These are phyloP conservation scores for Uloborus plumipes DNA, from an alignment of 2,888 invertebrate genomes.

Conservation along the genomic window DNA sequence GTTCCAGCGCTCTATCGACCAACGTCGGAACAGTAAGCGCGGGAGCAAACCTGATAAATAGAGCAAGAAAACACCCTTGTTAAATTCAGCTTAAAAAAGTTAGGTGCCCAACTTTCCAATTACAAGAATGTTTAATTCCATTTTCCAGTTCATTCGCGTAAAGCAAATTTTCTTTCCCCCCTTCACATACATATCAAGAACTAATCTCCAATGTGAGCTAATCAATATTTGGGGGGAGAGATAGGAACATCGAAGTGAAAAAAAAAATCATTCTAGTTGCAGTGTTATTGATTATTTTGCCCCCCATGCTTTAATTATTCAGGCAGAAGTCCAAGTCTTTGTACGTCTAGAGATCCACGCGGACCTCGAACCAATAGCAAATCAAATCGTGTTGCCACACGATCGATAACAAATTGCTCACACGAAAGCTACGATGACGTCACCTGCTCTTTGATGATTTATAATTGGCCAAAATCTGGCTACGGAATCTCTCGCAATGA, in stretches of 20 bases:
- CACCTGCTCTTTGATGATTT: constrained; percentile 65
- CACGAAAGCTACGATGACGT: constrained; percentile 64
- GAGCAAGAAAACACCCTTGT: constrained; percentile 44
- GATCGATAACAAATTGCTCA: constrained; percentile 65
- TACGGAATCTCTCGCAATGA: constrained; percentile 56
- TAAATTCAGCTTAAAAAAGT: constrained; percentile 36
- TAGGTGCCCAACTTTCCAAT: constrained; percentile 53
- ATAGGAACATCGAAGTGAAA: constrained; percentile 14
- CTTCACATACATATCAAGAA: constrained; percentile 50
- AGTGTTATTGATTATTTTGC: constrained; percentile 65
- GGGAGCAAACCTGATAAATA: constrained; percentile 50
- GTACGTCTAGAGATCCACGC: constrained; percentile 47
- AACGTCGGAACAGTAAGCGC: not conserved
- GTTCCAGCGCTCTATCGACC: constrained; percentile 50
- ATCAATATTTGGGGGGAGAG: constrained; percentile 51
- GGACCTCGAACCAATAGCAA: constrained; percentile 63
- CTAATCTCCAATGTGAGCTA: constrained; percentile 62
- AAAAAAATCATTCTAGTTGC: constrained; percentile 60
- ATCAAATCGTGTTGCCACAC: constrained; percentile 63
- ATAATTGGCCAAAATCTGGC: constrained; percentile 65
- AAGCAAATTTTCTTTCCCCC: constrained; percentile 42
- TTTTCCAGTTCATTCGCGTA: constrained; percentile 63
- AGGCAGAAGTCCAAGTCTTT: constrained; percentile 64
- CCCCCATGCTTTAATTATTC: constrained; percentile 64
- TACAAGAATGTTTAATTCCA: constrained; percentile 63